Conservation (phyloP, 2,113 vertebrate species). For the Chloropsis cyanopogon region DNA sequence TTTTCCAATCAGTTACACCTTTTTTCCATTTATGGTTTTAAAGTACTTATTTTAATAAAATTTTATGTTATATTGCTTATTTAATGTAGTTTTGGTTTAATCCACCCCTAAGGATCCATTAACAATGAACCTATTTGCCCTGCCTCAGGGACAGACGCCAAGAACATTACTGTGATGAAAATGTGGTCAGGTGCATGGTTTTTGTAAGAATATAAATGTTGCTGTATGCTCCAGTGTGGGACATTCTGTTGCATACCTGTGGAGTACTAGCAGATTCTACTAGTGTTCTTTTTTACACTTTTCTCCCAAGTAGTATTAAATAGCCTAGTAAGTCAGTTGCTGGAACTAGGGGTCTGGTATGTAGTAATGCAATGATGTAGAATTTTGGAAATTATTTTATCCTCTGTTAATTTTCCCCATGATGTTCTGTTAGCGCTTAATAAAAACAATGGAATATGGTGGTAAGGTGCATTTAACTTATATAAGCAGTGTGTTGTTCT, state of each 20-base stretch:
- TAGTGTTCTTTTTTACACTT: background rate
- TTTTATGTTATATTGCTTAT: background rate
- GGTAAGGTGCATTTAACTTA: background rate
- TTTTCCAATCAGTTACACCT: background rate
- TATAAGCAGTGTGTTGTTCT: background rate
- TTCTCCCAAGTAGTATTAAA: background rate
- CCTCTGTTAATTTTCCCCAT: background rate
- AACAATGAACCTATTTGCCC: background rate
- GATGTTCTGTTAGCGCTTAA: background rate
- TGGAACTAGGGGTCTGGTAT: background rate
- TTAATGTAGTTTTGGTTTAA: background rate
- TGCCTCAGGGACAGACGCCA: background rate
- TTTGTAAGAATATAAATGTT: accelerated
- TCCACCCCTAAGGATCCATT: background rate
- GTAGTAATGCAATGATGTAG: background rate
- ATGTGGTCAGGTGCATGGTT: background rate
- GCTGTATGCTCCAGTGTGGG: background rate
- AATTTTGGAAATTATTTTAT: background rate
- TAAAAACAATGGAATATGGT: background rate
- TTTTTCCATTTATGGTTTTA: background rate
- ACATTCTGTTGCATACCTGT: background rate
- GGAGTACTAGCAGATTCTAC: background rate
- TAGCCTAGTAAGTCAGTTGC: background rate
- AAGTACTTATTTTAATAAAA: background rate
- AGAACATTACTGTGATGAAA: background rate